Base-by-base conservation (phyloP, 1,140 invertebrate genomes). In the Oncopodura yosiiana region DNA sequence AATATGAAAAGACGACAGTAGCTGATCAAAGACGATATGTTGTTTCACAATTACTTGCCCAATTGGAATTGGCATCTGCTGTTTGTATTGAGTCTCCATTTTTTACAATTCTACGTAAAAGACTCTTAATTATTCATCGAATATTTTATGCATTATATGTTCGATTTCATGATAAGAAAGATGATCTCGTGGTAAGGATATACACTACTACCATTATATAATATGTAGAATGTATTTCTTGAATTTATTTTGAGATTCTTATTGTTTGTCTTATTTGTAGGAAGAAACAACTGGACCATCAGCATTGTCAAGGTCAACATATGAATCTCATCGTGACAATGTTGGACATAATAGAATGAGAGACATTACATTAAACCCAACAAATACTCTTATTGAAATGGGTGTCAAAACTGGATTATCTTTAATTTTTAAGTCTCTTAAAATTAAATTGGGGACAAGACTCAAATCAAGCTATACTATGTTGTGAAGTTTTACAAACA, bases 371-470 rank as follows among this genome's bases (percentile, higher is more conserved):
- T 27, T 29, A 14, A 53, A 61, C 18, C 77, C 77, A 27, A 77
- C 75, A 36, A 72, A 78, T 66, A 77, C 75, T 14, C 66, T 82
- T n/a, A 65, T 82, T 44, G 79, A 81, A 70, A 72, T 82, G 53
- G 78, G 78, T 2, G 76, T 82, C 1, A 75, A 75, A 67, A 80
- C 80, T 50, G 79, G 79, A 14, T 69, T 82, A 8, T 77, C 73
- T 56, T 67, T 82, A 43, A 56, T 82, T 14, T 81, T 82, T 67
- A n/a, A 73, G 77, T 16, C 63, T 82, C 11, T 66, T 82, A 23
- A 67, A 69, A 56, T 78, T 81, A 64, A 81, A 77, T 65, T 81
- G 79, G 79, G 29, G 60, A 51, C 2, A 54, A 56, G 46, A 34
- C 54, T 67, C 18, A 59, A 49, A 61, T 52, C 67, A 66, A 30